These are phyloP conservation scores for Andrena fulva DNA, from an alignment of 2,888 invertebrate species.

Conservation along the genomic window DNA sequence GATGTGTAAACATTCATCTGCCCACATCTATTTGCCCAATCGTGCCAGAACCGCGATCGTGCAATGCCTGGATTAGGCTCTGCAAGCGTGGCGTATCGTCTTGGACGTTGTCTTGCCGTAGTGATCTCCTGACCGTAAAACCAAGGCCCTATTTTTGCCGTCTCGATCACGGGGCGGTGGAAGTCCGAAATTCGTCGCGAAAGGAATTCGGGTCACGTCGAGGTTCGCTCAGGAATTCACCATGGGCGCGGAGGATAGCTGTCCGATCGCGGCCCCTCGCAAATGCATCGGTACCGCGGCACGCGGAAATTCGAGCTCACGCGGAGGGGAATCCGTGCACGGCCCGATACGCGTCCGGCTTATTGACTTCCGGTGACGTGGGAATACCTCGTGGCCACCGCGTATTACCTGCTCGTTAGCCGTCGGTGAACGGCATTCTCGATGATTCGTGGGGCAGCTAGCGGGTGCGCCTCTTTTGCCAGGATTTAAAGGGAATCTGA, in stretches of 20 bases:
- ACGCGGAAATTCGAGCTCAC: conserved; percentile 72
- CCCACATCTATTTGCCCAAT: no score
- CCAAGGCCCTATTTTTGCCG: conserved; percentile 26
- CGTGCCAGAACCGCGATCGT: no score
- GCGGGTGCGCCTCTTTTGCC: conserved; percentile 19
- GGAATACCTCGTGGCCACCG: conserved; percentile 53
- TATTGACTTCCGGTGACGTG: conserved; percentile 75
- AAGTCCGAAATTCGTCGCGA: conserved; percentile 14
- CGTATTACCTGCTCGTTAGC: conserved; percentile 57
- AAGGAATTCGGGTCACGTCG: conserved; percentile 52
- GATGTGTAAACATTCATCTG: no score
- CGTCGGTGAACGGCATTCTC: conserved; percentile 20
- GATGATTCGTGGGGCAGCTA: conserved; percentile 9
- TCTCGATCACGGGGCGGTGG: conserved; percentile 1
- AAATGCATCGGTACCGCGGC: conserved; percentile 58
- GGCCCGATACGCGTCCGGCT: conserved; percentile 66
- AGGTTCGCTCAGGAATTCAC: conserved; percentile 48
- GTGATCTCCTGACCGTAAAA: neutral
- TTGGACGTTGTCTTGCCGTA: neutral
- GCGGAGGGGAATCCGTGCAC: conserved; percentile 55
- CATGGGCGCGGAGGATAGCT: conserved; percentile 43
- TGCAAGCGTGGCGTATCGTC: neutral
- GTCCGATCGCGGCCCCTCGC: conserved; percentile 41
- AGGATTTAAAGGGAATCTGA: conserved; percentile 24
- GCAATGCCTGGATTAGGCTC: no score